Percentiles rank a stretch among this genome's conserved stretches.
phyloP scores from a whole-genome alignment of 2,113 vertebrate species.

The Leptobrachium ailaonicum region DNA sequence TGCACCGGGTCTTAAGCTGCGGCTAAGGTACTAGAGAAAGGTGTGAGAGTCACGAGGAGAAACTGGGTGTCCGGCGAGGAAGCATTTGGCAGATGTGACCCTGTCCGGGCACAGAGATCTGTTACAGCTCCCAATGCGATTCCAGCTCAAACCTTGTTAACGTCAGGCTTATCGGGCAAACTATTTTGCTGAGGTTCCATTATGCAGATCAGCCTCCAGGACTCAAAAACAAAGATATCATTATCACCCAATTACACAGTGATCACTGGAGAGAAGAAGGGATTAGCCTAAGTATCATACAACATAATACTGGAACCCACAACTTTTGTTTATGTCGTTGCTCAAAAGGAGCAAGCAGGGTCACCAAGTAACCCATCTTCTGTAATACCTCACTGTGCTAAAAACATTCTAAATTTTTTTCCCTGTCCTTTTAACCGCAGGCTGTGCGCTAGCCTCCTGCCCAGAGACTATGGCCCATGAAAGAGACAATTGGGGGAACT shows the following conservation, averaged over 20 bases:
- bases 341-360: slow-evolving; percentile 4
- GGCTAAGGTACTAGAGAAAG: no score
- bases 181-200: slow-evolving; percentile 32
- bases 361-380: slow-evolving; percentile 8
- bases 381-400: not conserved
- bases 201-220: not conserved
- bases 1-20: no score
- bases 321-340: slow-evolving; percentile 12
- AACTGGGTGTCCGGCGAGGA: no score
- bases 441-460: no score
- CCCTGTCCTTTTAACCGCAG: slow-evolving; percentile 40
- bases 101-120: no score
- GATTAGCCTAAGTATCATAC: slow-evolving; percentile 28
- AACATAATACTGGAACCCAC: slow-evolving; percentile 16
- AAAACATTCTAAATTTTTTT: slow-evolving; percentile 11
- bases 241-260: slow-evolving; percentile 46
- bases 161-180: slow-evolving; percentile 18
- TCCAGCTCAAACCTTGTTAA: slow-evolving; percentile 14
- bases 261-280: slow-evolving; percentile 12
- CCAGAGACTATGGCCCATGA: no score
- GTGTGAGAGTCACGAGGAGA: no score
- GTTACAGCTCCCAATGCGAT: slow-evolving; percentile 5
- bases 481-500: no score
- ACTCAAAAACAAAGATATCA: slow-evolving; percentile 33
- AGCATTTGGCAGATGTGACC: no score